A percentile compares a stretch with the other conserved stretches of the same genome.
Evolutionary conservation across 1,140 invertebrate genomes (phyloP).

Genomic region (Drosophila kikkawai): DNA sequence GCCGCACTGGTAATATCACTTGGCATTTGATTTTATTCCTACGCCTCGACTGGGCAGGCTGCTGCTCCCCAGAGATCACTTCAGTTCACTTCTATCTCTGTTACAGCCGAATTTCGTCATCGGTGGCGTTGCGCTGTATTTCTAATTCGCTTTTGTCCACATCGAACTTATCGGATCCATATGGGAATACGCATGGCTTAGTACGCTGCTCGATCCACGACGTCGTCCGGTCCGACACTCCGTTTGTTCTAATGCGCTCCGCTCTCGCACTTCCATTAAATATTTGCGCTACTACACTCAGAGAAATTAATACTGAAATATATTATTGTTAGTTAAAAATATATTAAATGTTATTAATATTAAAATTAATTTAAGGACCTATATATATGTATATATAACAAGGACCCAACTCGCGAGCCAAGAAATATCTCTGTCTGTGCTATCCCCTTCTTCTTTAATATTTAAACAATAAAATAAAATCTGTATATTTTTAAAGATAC

Average conservation of each 20-base stretch:
- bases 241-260: slow-evolving; percentile 43
- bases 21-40: slow-evolving; percentile 9
- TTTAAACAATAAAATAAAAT: too few species aligned
- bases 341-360: too few species aligned
- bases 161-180: slow-evolving; percentile 26
- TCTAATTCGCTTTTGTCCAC: neutral
- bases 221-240: slow-evolving; percentile 25
- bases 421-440: too few species aligned
- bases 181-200: slow-evolving; percentile 5
- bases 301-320: neutral
- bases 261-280: slow-evolving; percentile 17
- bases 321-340: too few species aligned
- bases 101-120: slow-evolving; percentile 34
- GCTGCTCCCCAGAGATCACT: slow-evolving; percentile 14
- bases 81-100: slow-evolving; percentile 24
- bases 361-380: too few species aligned
- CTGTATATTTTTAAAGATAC: too few species aligned
- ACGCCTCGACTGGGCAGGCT: neutral
- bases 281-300: slow-evolving; percentile 2
- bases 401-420: too few species aligned
- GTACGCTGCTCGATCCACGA: neutral
- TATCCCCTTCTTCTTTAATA: too few species aligned
- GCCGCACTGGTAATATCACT: slow-evolving; percentile 15
- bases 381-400: too few species aligned
- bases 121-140: neutral